Percentiles rank a stretch among this genome's conserved stretches.
These are phyloP conservation scores for Arvicanthis niloticus DNA, from an alignment of 2,113 vertebrate species.

Conservation along the genomic window DNA sequence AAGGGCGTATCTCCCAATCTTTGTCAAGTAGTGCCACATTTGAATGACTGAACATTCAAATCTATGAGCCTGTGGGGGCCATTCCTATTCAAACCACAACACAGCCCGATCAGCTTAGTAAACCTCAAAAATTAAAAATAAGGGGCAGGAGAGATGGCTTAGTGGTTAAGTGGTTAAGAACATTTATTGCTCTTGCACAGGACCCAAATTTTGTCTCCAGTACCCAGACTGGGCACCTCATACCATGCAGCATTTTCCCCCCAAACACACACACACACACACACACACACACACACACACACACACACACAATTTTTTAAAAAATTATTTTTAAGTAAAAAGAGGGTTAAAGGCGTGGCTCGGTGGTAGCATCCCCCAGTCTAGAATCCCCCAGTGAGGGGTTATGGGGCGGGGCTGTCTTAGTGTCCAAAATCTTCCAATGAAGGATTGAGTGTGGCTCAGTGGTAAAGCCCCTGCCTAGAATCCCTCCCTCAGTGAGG, in stretches of 20 bases:
- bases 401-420: too few species aligned
- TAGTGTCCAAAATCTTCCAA: not conserved
- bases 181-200: not conserved
- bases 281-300: not conserved
- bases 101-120: not conserved
- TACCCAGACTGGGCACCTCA: not conserved
- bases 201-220: not conserved
- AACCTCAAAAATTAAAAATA: not conserved
- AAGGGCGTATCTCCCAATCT: not conserved
- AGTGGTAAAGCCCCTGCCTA: not conserved
- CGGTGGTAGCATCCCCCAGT: too few species aligned
- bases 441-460: not conserved
- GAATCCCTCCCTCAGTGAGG: not conserved
- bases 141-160: too few species aligned
- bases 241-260: not conserved
- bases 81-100: not conserved
- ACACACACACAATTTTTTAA: not conserved
- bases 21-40: not conserved
- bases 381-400: too few species aligned
- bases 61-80: not conserved
- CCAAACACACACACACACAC: not conserved
- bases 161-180: not conserved
- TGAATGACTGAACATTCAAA: not conserved
- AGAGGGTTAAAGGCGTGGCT: too few species aligned
- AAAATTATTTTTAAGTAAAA: too few species aligned